Evolutionary conservation across 2,888 invertebrate genomes (phyloP).

Genomic region (Oxyscelio sp.): DNA sequence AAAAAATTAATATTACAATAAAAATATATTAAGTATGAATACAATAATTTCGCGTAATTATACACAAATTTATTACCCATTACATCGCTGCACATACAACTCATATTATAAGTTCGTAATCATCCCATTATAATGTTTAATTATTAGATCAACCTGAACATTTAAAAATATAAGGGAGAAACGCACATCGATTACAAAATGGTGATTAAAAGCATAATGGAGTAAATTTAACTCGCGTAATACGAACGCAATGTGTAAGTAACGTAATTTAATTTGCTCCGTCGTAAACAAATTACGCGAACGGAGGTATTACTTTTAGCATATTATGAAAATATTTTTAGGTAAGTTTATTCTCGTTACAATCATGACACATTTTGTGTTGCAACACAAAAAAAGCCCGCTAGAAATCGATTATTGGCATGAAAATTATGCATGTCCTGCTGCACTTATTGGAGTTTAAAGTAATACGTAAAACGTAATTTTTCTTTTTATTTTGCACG

Average conservation of each 20-base stretch:
- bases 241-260: slow-evolving; percentile 29
- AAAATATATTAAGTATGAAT: too few relatives aligned
- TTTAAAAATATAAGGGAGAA: too few relatives aligned
- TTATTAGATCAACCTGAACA: neutral
- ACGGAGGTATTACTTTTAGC: slow-evolving; percentile 64
- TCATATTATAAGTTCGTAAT: too few relatives aligned
- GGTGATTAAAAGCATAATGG: neutral
- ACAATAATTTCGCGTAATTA: too few relatives aligned
- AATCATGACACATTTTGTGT: slow-evolving; percentile 66
- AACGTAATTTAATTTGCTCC: slow-evolving; percentile 60
- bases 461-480: slow-evolving; percentile 34
- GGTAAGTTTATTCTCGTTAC: slow-evolving; percentile 66
- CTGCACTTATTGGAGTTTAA: slow-evolving; percentile 47
- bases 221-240: slow-evolving; percentile 35
- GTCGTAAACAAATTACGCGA: slow-evolving; percentile 59
- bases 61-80: too few relatives aligned
- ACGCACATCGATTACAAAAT: neutral
- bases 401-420: slow-evolving; percentile 67
- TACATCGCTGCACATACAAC: too few relatives aligned
- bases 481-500: slow-evolving; percentile 21
- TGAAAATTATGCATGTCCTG: slow-evolving; percentile 67
- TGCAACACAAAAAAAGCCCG: slow-evolving; percentile 53
- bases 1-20: too few relatives aligned
- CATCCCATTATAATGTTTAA: neutral
- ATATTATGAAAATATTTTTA: slow-evolving; percentile 62